Evolutionary conservation across 2,888 invertebrate species (phyloP).

Genomic region (Chydorus sphaericus): DNA sequence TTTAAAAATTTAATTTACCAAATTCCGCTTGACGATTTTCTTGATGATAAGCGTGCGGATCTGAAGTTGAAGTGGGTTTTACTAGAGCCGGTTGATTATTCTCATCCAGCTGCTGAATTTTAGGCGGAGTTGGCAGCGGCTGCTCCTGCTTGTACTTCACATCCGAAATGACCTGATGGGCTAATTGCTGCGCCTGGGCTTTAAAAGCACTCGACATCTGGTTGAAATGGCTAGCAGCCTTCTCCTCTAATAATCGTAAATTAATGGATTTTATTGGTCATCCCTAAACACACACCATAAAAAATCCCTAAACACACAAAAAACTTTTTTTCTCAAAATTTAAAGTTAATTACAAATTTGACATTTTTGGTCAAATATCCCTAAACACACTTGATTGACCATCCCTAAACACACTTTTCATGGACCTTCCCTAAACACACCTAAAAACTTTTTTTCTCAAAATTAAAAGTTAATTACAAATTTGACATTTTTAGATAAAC

Average conservation of each 20-base stretch:
- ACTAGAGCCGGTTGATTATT: constrained; percentile 9
- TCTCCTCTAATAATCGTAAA: not conserved
- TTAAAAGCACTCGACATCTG: constrained; percentile 51
- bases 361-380: too few relatives aligned
- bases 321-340: too few relatives aligned
- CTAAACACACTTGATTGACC: too few relatives aligned
- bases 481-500: too few relatives aligned
- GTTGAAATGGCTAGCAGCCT: constrained; percentile 37
- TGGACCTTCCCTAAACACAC: too few relatives aligned
- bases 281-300: too few relatives aligned
- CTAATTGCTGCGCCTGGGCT: constrained; percentile 50
- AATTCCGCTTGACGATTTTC: constrained; percentile 53
- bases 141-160: constrained; percentile 31
- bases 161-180: constrained; percentile 46
- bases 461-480: too few relatives aligned
- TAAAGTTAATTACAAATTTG: too few relatives aligned
- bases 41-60: constrained; percentile 51
- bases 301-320: too few relatives aligned
- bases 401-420: too few relatives aligned
- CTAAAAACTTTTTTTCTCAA: too few relatives aligned
- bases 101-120: not conserved
- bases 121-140: constrained; percentile 16
- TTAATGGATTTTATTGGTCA: too few relatives aligned
- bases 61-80: constrained; percentile 27
- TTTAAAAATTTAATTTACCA: constrained; percentile 37